Evolutionary conservation across 2,888 invertebrate genomes (phyloP).

Genomic region (Automeris io): DNA sequence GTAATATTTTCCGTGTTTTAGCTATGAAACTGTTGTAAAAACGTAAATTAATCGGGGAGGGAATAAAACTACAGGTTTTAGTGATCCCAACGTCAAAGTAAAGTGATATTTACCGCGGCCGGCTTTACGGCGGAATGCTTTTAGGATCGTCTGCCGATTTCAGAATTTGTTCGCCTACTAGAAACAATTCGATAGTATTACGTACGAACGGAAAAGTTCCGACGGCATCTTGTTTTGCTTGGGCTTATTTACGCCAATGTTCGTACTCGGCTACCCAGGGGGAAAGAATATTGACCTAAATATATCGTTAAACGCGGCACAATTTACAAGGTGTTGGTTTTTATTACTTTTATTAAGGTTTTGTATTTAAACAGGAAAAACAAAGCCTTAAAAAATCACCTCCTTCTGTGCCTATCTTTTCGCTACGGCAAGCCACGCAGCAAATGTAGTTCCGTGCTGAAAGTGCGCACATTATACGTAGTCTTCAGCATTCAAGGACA

Average conservation of each 20-base stretch:
- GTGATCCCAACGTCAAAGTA: conserved; percentile 9
- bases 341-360: not conserved
- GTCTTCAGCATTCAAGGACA: no score
- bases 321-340: conserved; percentile 5
- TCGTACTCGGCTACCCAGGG: conserved; percentile 6
- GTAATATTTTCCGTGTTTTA: not conserved
- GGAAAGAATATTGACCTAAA: conserved; percentile 23
- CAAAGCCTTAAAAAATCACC: no score
- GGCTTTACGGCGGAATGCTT: conserved; percentile 5
- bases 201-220: not conserved
- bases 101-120: conserved; percentile 5
- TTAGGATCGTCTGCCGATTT: not conserved
- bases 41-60: not conserved
- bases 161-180: not conserved
- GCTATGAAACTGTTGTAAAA: not conserved
- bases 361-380: not conserved
- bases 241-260: conserved; percentile 8
- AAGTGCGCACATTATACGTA: no score
- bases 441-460: no score
- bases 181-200: conserved; percentile 1
- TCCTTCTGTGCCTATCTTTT: no score
- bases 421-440: no score
- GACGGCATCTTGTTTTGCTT: conserved; percentile 5
- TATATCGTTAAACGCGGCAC: conserved; percentile 12
- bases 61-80: not conserved